A percentile compares a stretch with the other conserved stretches of the same genome.
These are phyloP conservation scores for Cercopithecus mona DNA, from an alignment of 2,113 vertebrate genomes.

Conservation along the genomic window DNA sequence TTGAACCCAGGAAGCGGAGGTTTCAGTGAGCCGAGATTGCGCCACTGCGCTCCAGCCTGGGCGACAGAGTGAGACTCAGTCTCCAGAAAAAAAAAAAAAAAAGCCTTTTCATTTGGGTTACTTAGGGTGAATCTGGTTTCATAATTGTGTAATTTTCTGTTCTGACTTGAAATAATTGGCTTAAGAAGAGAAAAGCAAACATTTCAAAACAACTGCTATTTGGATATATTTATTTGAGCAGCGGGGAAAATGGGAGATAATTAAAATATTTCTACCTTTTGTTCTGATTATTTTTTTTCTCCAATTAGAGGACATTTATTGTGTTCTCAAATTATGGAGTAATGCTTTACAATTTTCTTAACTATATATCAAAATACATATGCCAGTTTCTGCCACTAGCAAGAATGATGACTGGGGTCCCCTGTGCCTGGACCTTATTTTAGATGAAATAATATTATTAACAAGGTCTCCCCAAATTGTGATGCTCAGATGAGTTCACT, in stretches of 20 bases:
- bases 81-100: too few species aligned
- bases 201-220: conserved; percentile 8
- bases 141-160: background rate
- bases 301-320: background rate
- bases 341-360: background rate
- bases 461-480: background rate
- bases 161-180: conserved; percentile 42
- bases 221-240: background rate
- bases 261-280: background rate
- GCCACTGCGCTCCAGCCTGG: too few species aligned
- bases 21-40: too few species aligned
- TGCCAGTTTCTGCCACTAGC: background rate
- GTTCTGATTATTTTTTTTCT: background rate
- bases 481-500: background rate
- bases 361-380: background rate
- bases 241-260: background rate
- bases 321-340: background rate
- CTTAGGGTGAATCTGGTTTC: background rate
- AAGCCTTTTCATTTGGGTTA: background rate
- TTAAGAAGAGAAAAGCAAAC: background rate
- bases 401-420: background rate
- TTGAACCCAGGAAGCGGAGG: too few species aligned
- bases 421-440: background rate
- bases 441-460: background rate
- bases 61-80: too few species aligned